Evolutionary conservation across 2,113 vertebrate species (phyloP).

Genomic region (Perca schrenkii): DNA sequence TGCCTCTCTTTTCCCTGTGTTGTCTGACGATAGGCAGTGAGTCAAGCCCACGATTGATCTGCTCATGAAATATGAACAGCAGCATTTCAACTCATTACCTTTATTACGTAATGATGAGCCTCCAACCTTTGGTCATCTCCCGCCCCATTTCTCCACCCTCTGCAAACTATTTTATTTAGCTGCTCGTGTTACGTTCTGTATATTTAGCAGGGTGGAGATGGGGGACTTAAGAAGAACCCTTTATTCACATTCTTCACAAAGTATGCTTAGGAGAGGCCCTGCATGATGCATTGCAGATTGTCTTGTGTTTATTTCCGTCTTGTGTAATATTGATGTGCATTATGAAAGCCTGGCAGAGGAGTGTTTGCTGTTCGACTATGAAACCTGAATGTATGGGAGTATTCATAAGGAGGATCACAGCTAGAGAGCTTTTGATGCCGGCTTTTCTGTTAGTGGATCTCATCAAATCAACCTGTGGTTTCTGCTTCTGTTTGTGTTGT

Average conservation of each 20-base stretch:
- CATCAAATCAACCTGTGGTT: slow-evolving; percentile 26
- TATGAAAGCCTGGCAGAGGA: slow-evolving; percentile 36
- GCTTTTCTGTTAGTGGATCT: slow-evolving; percentile 26
- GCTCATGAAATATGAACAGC: slow-evolving; percentile 54
- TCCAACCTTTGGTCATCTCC: slow-evolving; percentile 15
- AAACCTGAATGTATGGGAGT: slow-evolving; percentile 19
- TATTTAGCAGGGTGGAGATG: slow-evolving; percentile 29
- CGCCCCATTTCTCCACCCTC: slow-evolving; percentile 21
- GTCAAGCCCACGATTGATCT: slow-evolving; percentile 58
- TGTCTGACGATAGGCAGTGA: slow-evolving; percentile 38
- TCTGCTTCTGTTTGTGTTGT: slow-evolving; percentile 29
- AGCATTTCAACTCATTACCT: slow-evolving; percentile 46
- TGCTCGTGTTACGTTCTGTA: background rate
- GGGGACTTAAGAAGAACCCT: slow-evolving; percentile 29
- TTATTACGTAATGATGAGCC: slow-evolving; percentile 12
- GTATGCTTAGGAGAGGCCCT: slow-evolving; percentile 16
- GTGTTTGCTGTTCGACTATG: slow-evolving; percentile 27
- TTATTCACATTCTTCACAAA: slow-evolving; percentile 36
- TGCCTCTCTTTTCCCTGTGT: slow-evolving; percentile 47
- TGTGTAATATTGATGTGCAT: slow-evolving; percentile 51
- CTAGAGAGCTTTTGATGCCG: slow-evolving; percentile 10
- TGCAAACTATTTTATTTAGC: slow-evolving; percentile 13
- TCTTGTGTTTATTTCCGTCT: slow-evolving; percentile 42
- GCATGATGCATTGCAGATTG: slow-evolving; percentile 43
- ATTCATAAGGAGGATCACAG: slow-evolving; percentile 2